Evolutionary conservation across 2,888 invertebrate species (phyloP), one percentile per base, ranked within the genome.

Genomic region (Vannuccia rotundouncinata): DNA sequence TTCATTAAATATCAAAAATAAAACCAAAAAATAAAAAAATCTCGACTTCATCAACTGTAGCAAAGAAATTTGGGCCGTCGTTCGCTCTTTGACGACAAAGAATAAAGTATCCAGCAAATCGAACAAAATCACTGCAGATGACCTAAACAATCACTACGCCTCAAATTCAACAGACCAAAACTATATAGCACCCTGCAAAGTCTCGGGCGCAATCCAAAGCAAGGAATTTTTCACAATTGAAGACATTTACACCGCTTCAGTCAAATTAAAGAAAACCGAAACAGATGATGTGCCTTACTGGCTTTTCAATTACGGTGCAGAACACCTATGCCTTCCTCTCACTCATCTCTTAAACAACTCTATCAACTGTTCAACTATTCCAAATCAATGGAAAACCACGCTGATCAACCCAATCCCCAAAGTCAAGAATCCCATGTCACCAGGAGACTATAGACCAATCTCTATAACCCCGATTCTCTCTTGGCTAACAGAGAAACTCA

Each of bases 401-500:
- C 29, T 30, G 13, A 75, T 75, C 31, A 75, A 13, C 17, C 75
- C 75, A 29, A 30, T 75, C 29, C 75, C 75, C 29, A 75, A 75
- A 75, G 31, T 75, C 75, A 29, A 29, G 29, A 75, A 30, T 17
- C 75, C 75, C 22, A 30, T 30, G 29, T 29, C 29, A 75, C 29
- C 29, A 29, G 29, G 17, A 29, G 75, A 75, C 75, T 75, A 29
- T 29, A 75, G 75, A 75, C 75, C 75, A 29, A 75, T 75, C 75
- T 75, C 75, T 75, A 75, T 29, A 29, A 75, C 75, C 29, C 31
- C 75, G 31, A 30, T 75, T 75, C 75, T 75, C 10, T 75, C 75
- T 27, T 29, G 75, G 29, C 29, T 30, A 75, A 75, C 31, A 29
- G 75, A 75, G 75, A 75, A 30, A 75, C 75, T 75, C 29, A 75